These are phyloP conservation scores for Agrotis clavis DNA, from an alignment of 2,888 invertebrate genomes.

Conservation along the genomic window DNA sequence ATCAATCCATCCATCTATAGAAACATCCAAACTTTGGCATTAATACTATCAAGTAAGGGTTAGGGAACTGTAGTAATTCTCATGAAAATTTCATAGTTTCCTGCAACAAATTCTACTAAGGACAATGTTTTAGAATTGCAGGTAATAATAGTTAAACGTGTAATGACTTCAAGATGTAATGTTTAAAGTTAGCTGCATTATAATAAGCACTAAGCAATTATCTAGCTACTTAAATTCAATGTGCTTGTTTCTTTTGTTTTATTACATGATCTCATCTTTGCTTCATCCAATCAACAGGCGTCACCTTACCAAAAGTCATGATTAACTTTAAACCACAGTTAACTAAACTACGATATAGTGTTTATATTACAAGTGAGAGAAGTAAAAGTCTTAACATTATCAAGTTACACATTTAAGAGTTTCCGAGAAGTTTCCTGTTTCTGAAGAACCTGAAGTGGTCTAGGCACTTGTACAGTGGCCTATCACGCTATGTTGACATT, in stretches of 20 bases:
- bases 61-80: too few species aligned
- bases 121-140: neutral
- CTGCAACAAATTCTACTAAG: too few species aligned
- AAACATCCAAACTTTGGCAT: too few species aligned
- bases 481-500: constrained; percentile 56
- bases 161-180: constrained; percentile 15
- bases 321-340: constrained; percentile 13
- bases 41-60: too few species aligned
- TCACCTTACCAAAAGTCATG: neutral
- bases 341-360: constrained; percentile 10
- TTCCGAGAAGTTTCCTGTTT: constrained; percentile 49
- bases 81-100: too few species aligned
- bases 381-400: constrained; percentile 26
- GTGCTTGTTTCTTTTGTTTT: constrained; percentile 3
- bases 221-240: constrained; percentile 23
- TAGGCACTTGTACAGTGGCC: constrained; percentile 55
- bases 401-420: constrained; percentile 30
- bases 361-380: constrained; percentile 6
- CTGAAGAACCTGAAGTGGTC: constrained; percentile 46
- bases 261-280: constrained; percentile 22
- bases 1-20: too few species aligned
- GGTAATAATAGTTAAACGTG: neutral
- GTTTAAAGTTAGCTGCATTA: neutral
- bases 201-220: constrained; percentile 15
- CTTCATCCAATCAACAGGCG: constrained; percentile 7